Conservation (phyloP, 2,797 vertebrate species). For the Sebastes kiyomatsui region DNA sequence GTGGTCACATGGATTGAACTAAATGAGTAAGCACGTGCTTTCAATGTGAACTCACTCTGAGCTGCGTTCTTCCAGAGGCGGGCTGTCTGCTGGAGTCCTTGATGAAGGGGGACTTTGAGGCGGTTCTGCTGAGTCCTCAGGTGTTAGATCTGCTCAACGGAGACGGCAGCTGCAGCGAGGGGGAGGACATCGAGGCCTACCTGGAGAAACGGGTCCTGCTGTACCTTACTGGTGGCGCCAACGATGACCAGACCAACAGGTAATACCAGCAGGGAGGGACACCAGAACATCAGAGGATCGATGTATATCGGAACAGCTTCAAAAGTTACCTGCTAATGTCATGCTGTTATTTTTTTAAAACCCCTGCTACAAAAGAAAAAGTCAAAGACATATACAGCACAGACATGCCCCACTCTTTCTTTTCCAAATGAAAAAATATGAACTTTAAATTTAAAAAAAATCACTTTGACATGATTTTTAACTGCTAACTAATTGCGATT, state of each 20-base stretch:
- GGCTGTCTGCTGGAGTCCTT: conserved; percentile 83
- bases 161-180: conserved; percentile 55
- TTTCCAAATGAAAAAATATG: neutral
- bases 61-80: conserved; percentile 75
- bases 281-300: neutral
- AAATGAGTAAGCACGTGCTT: neutral
- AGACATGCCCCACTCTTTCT: neutral
- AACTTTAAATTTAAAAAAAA: neutral
- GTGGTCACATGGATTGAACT: neutral
- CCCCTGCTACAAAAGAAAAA: too few species aligned
- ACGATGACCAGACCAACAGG: conserved; percentile 83
- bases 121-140: conserved; percentile 82
- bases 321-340: too few species aligned
- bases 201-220: conserved; percentile 86
- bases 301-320: too few species aligned
- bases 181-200: conserved; percentile 83
- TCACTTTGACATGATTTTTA: neutral
- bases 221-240: conserved; percentile 80
- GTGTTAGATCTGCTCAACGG: conserved; percentile 82
- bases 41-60: neutral
- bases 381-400: neutral
- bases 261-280: conserved; percentile 39
- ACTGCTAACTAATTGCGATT: neutral
- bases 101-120: conserved; percentile 86
- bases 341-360: too few species aligned